A percentile compares a stretch with the other conserved stretches of the same genome.
Evolutionary conservation across 2,888 invertebrate species (phyloP).

Genomic region (Drosophila cracens): DNA sequence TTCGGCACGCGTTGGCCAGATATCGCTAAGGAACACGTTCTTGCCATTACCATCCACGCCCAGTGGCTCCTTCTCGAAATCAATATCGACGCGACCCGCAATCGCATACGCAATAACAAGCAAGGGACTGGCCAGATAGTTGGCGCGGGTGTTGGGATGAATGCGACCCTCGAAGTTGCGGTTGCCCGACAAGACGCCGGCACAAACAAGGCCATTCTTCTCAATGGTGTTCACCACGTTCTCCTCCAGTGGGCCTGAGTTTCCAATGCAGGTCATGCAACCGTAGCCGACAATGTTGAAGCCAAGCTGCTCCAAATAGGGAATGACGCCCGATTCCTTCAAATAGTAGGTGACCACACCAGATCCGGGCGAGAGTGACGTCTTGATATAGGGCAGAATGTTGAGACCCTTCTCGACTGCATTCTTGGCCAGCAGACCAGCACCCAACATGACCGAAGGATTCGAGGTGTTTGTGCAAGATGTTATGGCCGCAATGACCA

Average conservation of each 20-base stretch:
- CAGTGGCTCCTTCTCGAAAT: constrained; percentile 94
- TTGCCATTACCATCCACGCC: constrained; percentile 89
- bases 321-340: constrained; percentile 95
- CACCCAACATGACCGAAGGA: constrained; percentile 99
- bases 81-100: constrained; percentile 97
- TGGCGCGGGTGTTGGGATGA: constrained; percentile 98
- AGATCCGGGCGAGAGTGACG: constrained; percentile 97
- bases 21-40: constrained; percentile 94
- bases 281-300: constrained; percentile 99
- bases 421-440: constrained; percentile 96
- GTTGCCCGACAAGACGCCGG: constrained; percentile 98
- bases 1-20: constrained; percentile 97
- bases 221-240: constrained; percentile 96
- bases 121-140: constrained; percentile 98
- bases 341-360: constrained; percentile 95
- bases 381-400: constrained; percentile 97
- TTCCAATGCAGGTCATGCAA: constrained; percentile 99
- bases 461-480: constrained; percentile 99
- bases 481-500: constrained; percentile 98
- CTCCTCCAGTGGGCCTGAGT: constrained; percentile 97
- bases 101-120: constrained; percentile 99
- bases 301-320: constrained; percentile 93
- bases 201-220: constrained; percentile 96
- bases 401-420: constrained; percentile 95
- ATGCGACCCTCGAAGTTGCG: constrained; percentile 99